These are phyloP conservation scores for Climacteris rufus DNA, from an alignment of 2,113 vertebrate genomes.

Conservation along the genomic window DNA sequence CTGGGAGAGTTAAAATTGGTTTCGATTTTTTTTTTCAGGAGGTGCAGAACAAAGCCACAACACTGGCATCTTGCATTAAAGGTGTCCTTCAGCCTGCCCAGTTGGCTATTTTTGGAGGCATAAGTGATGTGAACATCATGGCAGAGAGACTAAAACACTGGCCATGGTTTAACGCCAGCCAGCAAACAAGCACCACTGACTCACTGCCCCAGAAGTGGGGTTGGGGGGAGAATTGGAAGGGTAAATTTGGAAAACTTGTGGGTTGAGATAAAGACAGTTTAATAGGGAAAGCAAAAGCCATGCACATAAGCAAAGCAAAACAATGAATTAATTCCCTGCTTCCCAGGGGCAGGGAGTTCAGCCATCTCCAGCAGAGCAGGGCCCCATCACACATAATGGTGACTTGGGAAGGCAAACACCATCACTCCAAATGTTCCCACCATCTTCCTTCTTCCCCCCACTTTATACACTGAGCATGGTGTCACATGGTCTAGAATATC, in stretches of 20 bases:
- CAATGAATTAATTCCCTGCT: neutral
- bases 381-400: rapidly evolving
- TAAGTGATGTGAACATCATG: neutral
- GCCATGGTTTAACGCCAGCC: neutral
- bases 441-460: neutral
- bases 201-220: neutral
- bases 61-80: neutral
- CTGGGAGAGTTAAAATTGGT: neutral
- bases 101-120: neutral
- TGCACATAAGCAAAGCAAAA: neutral
- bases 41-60: neutral
- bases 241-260: neutral
- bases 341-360: neutral
- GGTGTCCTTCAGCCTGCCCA: neutral
- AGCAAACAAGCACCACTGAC: neutral
- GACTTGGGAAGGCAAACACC: neutral
- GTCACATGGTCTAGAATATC: neutral
- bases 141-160: neutral
- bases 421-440: neutral
- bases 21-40: neutral
- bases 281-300: neutral
- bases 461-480: neutral
- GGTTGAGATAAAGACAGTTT: neutral
- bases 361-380: no score
- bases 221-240: neutral